Evolutionary conservation across 2,113 vertebrate genomes (phyloP).

Genomic region (Fukomys damarensis): DNA sequence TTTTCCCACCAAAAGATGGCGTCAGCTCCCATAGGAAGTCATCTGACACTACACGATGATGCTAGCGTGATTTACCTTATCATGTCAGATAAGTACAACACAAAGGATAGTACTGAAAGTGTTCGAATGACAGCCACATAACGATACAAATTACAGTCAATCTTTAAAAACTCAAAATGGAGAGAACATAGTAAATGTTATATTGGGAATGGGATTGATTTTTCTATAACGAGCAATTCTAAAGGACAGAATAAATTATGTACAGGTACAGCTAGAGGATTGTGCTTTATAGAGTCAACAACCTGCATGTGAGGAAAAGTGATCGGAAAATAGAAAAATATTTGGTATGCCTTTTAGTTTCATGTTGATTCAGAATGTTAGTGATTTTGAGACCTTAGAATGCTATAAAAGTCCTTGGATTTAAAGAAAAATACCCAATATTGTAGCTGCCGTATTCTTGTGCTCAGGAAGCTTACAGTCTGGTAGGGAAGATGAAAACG

Average conservation of each 20-base stretch:
- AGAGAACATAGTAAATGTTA: background rate
- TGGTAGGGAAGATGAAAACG: background rate
- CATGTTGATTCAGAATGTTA: conserved; percentile 9
- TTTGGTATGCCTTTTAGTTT: conserved; percentile 32
- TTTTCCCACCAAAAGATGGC: conserved; percentile 73
- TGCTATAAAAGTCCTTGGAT: conserved; percentile 19
- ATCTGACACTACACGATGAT: background rate
- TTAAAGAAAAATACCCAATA: background rate
- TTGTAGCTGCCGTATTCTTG: background rate
- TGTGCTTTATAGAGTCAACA: background rate
- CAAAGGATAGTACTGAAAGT: background rate
- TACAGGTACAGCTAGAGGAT: background rate
- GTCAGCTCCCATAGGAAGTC: conserved; percentile 48
- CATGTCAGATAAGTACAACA: conserved; percentile 5
- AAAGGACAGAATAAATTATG: background rate
- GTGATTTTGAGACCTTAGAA: conserved; percentile 43
- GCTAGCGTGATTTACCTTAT: background rate
- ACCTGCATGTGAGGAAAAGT: background rate
- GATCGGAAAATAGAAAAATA: background rate
- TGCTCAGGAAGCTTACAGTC: background rate
- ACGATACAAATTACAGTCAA: background rate
- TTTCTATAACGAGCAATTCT: conserved; percentile 4
- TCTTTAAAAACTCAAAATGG: conserved; percentile 38
- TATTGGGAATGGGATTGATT: background rate
- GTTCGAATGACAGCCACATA: background rate